Base-by-base conservation (phyloP, 2,888 invertebrate species). In the Octodonta nipae region DNA sequence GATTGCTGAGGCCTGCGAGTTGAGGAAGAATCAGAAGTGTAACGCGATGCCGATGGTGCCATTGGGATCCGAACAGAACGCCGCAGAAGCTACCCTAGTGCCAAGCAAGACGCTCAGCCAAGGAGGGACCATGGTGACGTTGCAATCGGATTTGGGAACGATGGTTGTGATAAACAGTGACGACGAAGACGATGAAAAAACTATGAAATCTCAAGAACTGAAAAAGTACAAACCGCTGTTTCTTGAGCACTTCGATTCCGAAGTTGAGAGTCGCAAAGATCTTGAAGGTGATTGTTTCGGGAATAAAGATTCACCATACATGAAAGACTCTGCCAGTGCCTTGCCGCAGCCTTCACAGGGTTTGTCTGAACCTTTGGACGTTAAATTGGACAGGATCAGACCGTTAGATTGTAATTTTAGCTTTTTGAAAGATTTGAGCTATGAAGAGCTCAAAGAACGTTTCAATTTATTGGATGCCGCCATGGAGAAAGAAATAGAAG, bases 401-500 rank as follows among this genome's bases (percentile, higher is more conserved):
- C 49, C 50, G 2, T 40, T 46, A 4, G 46, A 49, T 25, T 48
- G 43, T 6, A 45, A 50, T 35, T 50, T 50, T 25, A 41, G 42
- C 35, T 50, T 50, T 25, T 33, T 50, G 16, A 50, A 50, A 33
- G 45, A 47, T 31, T 31, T 49, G 13, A 36, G 40, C 3, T 49
- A 44, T 28, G 81, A 86, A 54, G 95, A 98, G 64, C 71, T 98
- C 50, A 86, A 92, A 64, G 77, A 80, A 55, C 75, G 91, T 51
- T 82, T 96, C 75, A 73, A 83, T 44, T 80, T 79, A 54, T 71
- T 98, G 54, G 98, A 98, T 67, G 79, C 84, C 12, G 95, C 96
- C 64, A 96, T 98, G 95, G 96, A 98, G 65, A 76, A 85, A 32
- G 98, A 98, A 66, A 92, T 98, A 50, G 93, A 95, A 54, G 91